These are phyloP conservation scores for Probosciger aterrimus DNA, from an alignment of 2,113 vertebrate species.

Conservation along the genomic window DNA sequence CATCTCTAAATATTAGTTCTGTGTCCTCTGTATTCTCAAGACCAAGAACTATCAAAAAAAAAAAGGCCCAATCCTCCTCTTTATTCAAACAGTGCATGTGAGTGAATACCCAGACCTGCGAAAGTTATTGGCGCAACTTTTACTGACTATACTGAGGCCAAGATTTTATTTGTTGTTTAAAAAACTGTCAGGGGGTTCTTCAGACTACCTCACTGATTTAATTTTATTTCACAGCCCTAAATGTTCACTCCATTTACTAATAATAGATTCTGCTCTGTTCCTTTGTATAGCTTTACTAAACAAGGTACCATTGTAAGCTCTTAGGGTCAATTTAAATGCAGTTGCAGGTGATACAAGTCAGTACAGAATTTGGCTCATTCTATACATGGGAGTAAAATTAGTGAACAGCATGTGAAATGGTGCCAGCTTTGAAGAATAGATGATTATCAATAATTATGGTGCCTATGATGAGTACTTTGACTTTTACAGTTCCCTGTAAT, in stretches of 20 bases:
- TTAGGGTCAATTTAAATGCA: neutral
- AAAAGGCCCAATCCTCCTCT: neutral
- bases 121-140: neutral
- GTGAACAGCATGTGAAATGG: neutral
- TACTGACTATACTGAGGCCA: neutral
- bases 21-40: neutral
- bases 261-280: neutral
- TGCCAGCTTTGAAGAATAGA: neutral
- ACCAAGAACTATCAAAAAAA: neutral
- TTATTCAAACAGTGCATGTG: neutral
- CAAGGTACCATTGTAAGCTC: neutral
- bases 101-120: neutral
- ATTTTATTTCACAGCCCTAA: neutral
- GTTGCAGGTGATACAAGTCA: neutral
- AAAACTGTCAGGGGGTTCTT: neutral
- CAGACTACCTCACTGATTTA: neutral
- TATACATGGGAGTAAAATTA: neutral
- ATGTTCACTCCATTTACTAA: neutral
- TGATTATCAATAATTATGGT: constrained; percentile 48
- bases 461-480: constrained; percentile 7
- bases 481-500: constrained; percentile 15
- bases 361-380: neutral
- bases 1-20: neutral
- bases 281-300: neutral
- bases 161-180: neutral